Conservation (phyloP, 2,888 invertebrate genomes). For the Microplitis deprimator region DNA sequence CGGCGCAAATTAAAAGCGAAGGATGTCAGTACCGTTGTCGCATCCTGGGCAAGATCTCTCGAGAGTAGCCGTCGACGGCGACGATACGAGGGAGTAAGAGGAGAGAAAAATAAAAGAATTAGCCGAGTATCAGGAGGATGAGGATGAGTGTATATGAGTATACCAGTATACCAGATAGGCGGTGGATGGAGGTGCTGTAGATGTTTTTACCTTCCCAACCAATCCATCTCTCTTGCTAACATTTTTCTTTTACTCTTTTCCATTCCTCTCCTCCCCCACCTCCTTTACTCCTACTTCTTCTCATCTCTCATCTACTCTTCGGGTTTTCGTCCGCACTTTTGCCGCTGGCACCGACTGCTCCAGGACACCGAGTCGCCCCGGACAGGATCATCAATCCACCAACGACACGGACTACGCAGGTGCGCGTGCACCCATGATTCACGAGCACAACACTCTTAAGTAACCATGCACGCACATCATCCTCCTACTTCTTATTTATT, state of each 20-base stretch:
- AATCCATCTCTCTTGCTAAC: background rate
- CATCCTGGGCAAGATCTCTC: constrained; percentile 42
- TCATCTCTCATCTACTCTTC: background rate
- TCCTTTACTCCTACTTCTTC: background rate
- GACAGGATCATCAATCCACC: constrained; percentile 53
- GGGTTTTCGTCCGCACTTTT: constrained; percentile 20
- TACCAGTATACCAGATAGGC: constrained; percentile 38
- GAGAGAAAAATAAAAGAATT: constrained; percentile 30
- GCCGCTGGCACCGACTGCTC: constrained; percentile 22
- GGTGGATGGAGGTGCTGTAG: constrained; percentile 21
- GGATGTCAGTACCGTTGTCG: constrained; percentile 53
- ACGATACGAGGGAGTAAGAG: constrained; percentile 31
- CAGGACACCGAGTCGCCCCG: constrained; percentile 26
- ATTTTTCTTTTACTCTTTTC: background rate
- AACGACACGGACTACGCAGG: constrained; percentile 45
- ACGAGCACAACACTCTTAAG: constrained; percentile 23
- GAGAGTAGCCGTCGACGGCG: constrained; percentile 40
- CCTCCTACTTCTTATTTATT: background rate
- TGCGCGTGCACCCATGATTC: constrained; percentile 44
- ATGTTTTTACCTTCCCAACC: constrained; percentile 17
- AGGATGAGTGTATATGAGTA: background rate
- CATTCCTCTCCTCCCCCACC: too few species aligned
- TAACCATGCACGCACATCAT: background rate
- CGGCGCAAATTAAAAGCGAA: constrained; percentile 58
- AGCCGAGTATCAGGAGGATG: background rate